Evolutionary conservation across 2,113 vertebrate species (phyloP).

Genomic region (Callionymus lyra): DNA sequence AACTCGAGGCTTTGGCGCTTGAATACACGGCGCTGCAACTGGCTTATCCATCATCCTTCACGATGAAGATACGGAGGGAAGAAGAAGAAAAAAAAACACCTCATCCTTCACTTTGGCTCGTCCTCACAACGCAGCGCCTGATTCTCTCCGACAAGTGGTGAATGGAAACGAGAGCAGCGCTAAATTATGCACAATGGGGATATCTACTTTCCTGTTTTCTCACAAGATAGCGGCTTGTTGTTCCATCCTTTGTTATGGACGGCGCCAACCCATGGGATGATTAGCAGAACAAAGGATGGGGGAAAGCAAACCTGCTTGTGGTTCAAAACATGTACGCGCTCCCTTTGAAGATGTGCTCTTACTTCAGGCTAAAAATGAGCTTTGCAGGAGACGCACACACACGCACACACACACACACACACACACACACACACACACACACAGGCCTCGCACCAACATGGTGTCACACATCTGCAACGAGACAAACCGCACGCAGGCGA

Average conservation of each 20-base stretch:
- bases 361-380: conserved; percentile 49
- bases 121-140: conserved; percentile 20
- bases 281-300: conserved; percentile 66
- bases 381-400: conserved; percentile 3
- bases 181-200: conserved; percentile 68
- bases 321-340: conserved; percentile 63
- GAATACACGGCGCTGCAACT: conserved; percentile 4
- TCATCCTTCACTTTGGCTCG: conserved; percentile 6
- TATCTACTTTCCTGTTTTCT: conserved; percentile 69
- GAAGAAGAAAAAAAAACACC: conserved; percentile 7
- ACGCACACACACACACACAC: neutral
- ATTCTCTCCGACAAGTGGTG: conserved; percentile 32
- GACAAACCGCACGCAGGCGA: no score
- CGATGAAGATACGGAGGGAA: conserved; percentile 11
- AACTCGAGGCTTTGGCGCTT: conserved; percentile 17
- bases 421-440: neutral
- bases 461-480: no score
- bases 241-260: conserved; percentile 66
- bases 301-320: conserved; percentile 57
- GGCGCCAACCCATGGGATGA: conserved; percentile 60
- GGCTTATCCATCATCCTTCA: conserved; percentile 18
- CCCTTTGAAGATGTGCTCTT: conserved; percentile 58
- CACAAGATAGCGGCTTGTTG: conserved; percentile 57
- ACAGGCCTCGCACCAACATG: conserved; percentile 1
- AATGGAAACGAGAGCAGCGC: conserved; percentile 49